Percentiles rank a stretch among this genome's conserved stretches.
phyloP scores from a whole-genome alignment of 2,888 invertebrate species.

The Arge pagana region DNA sequence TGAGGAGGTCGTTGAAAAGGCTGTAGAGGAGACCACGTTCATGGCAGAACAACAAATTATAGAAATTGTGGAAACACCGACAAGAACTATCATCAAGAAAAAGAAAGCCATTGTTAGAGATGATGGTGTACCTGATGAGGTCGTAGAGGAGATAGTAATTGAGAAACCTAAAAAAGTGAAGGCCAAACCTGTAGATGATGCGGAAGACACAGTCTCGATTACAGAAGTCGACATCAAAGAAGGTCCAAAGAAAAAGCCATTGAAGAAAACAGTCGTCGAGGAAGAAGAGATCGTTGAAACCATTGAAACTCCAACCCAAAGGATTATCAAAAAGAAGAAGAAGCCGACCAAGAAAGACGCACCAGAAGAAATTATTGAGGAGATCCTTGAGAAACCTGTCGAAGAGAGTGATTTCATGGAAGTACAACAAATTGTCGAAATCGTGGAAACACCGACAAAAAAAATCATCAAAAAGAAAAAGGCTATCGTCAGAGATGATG shows the following conservation, averaged over 20 bases:
- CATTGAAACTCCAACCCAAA: slow-evolving; percentile 55
- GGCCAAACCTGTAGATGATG: slow-evolving; percentile 39
- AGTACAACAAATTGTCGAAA: slow-evolving; percentile 34
- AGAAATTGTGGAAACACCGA: slow-evolving; percentile 16
- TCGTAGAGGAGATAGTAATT: slow-evolving; percentile 39
- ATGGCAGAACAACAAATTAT: slow-evolving; percentile 25
- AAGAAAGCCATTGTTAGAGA: slow-evolving; percentile 35
- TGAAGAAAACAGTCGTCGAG: slow-evolving; percentile 40
- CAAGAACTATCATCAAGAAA: slow-evolving; percentile 15
- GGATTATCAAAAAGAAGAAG: slow-evolving; percentile 53
- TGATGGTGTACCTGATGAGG: slow-evolving; percentile 41
- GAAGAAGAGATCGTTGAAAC: slow-evolving; percentile 54
- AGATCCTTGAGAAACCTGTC: slow-evolving; percentile 37
- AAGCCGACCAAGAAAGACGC: slow-evolving; percentile 48
- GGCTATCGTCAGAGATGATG: slow-evolving; percentile 32
- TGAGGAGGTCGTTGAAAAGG: too few species aligned
- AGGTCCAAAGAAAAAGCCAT: slow-evolving; percentile 28
- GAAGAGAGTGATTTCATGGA: slow-evolving; percentile 30
- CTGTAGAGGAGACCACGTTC: too few species aligned
- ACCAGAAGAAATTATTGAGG: slow-evolving; percentile 35
- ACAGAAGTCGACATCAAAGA: slow-evolving; percentile 1
- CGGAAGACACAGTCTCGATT: slow-evolving; percentile 38
- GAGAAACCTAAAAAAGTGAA: slow-evolving; percentile 27
- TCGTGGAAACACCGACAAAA: slow-evolving; percentile 32
- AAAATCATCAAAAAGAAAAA: slow-evolving; percentile 37